Evolutionary conservation across 2,113 vertebrate genomes (phyloP).

Genomic region (Willisornis vidua): DNA sequence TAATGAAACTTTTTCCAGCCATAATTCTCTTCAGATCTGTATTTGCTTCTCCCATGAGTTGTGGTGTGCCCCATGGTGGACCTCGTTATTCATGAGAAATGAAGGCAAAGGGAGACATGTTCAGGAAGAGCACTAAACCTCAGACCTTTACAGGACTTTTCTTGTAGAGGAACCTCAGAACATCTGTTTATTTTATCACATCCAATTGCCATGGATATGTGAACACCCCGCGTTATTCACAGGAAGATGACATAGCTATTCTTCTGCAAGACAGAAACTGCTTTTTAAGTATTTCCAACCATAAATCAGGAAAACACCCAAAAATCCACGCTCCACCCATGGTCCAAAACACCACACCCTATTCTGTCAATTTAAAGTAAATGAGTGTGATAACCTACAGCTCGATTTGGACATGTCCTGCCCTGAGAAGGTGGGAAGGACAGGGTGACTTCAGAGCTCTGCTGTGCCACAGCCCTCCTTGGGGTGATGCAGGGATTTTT

Average conservation of each 20-base stretch:
- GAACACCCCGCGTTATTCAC: conserved; percentile 65
- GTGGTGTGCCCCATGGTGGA: background rate
- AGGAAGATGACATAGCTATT: conserved; percentile 67
- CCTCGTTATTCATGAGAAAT: background rate
- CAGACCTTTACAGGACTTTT: background rate
- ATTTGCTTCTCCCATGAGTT: background rate
- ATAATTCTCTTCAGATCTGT: background rate
- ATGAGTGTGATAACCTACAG: background rate
- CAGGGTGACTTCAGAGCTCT: background rate
- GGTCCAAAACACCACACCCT: conserved; percentile 17
- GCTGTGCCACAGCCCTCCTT: background rate
- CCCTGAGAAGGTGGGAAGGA: background rate
- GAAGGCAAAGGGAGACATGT: background rate
- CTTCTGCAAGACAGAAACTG: conserved; percentile 58
- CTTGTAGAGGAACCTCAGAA: background rate
- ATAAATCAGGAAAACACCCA: conserved; percentile 56
- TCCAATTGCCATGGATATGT: conserved; percentile 60
- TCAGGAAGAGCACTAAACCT: background rate
- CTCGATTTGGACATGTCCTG: background rate
- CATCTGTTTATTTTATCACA: conserved; percentile 56
- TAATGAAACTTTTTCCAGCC: background rate
- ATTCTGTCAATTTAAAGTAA: conserved; percentile 8
- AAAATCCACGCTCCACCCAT: background rate
- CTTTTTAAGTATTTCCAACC: conserved; percentile 65
- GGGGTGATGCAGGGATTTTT: background rate